phyloP scores from a whole-genome alignment of 2,113 vertebrate genomes.

The Lichenostomus cassidix region DNA sequence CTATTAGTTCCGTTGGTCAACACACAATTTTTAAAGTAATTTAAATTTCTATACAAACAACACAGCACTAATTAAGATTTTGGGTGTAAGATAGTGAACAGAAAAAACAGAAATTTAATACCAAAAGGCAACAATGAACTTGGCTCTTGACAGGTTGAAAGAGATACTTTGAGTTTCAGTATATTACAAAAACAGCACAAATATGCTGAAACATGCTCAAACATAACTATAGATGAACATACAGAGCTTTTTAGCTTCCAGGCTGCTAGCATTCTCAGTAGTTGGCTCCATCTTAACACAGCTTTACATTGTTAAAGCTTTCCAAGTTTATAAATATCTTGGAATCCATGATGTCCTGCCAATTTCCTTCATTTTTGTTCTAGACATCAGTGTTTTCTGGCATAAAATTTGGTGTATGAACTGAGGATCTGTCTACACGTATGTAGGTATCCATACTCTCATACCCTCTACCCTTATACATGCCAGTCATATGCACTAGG shows the following conservation, averaged over 20 bases:
- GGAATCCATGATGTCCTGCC: conserved; percentile 64
- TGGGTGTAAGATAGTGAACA: not conserved
- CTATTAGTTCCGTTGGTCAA: not conserved
- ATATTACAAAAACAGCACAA: conserved; percentile 47
- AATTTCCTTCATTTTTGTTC: conserved; percentile 61
- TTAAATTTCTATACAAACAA: not conserved
- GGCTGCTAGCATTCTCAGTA: conserved; percentile 58
- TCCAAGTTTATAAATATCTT: conserved; percentile 71
- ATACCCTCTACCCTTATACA: not conserved
- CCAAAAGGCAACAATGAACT: conserved; percentile 11
- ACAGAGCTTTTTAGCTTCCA: conserved; percentile 48
- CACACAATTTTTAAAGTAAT: not conserved
- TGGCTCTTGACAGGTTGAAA: conserved; percentile 20
- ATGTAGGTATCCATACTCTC: conserved; percentile 24
- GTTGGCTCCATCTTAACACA: conserved; percentile 58
- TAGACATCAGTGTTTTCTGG: conserved; percentile 50
- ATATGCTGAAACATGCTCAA: conserved; percentile 67
- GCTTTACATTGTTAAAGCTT: conserved; percentile 64
- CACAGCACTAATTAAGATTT: not conserved
- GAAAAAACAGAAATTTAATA: not conserved
- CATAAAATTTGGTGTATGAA: conserved; percentile 34
- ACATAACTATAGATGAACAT: conserved; percentile 62
- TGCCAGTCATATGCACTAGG: not conserved
- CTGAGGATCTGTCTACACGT: conserved; percentile 58
- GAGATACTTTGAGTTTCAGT: conserved; percentile 24